Percentiles rank a stretch among this genome's conserved stretches.
Conservation (phyloP, 2,113 vertebrate species). For the Amblyornis subalaris region DNA sequence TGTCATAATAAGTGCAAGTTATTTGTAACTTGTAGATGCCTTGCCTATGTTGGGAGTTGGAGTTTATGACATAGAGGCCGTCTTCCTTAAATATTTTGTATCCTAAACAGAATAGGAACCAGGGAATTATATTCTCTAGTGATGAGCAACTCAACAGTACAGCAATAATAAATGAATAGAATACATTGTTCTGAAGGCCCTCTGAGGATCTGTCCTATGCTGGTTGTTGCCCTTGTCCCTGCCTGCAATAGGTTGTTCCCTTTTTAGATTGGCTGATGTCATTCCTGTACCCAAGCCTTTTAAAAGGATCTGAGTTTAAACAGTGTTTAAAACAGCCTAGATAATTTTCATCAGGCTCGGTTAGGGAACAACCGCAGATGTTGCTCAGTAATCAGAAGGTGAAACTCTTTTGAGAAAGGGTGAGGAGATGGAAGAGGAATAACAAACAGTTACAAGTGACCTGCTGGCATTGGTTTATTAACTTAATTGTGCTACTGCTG, state of each 20-base stretch:
- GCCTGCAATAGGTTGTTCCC: neutral
- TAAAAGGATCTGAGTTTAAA: neutral
- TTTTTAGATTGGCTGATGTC: neutral
- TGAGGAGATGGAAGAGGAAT: neutral
- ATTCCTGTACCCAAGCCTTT: neutral
- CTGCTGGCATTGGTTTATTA: neutral
- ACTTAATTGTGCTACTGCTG: neutral
- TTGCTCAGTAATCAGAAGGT: neutral
- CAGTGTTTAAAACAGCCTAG: neutral
- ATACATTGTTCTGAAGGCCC: neutral
- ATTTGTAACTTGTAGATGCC: neutral
- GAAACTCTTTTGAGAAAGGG: neutral
- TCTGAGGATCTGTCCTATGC: neutral
- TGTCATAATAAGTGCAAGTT: neutral
- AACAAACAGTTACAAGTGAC: neutral
- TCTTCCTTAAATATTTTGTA: neutral
- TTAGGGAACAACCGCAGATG: neutral
- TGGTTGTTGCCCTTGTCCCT: neutral
- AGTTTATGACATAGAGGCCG: neutral
- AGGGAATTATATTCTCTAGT: neutral
- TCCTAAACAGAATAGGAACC: neutral
- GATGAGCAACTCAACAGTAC: neutral
- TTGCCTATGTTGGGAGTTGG: neutral
- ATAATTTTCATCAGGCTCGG: neutral
- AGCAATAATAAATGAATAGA: neutral